phyloP scores from a whole-genome alignment of 1,140 invertebrate species.

The Arctopsyche grandis region DNA sequence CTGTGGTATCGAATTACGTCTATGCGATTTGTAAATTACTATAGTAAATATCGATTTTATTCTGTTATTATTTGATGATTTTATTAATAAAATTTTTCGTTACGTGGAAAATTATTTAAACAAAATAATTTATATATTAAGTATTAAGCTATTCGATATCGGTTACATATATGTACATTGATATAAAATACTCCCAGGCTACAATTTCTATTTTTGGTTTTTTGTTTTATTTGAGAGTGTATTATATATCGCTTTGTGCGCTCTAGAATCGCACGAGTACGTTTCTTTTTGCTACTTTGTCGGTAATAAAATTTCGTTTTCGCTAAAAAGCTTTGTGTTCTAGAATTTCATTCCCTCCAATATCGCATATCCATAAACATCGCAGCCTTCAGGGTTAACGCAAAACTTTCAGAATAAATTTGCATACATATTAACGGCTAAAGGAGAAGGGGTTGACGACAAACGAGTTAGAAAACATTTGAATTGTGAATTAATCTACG shows the following conservation, averaged over 20 bases:
- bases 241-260: background rate
- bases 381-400: conserved; percentile 2
- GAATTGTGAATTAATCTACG: background rate
- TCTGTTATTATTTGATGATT: too few species aligned
- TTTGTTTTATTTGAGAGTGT: background rate
- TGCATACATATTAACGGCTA: background rate
- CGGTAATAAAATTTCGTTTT: conserved; percentile 23
- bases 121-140: too few species aligned
- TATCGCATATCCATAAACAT: conserved; percentile 27
- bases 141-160: too few species aligned
- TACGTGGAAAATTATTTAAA: too few species aligned
- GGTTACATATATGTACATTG: too few species aligned
- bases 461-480: conserved; percentile 1
- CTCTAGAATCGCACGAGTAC: background rate
- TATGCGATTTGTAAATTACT: too few species aligned
- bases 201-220: too few species aligned
- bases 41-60: too few species aligned
- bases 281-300: background rate
- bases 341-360: conserved; percentile 18
- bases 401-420: conserved; percentile 24
- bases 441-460: background rate
- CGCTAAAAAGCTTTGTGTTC: conserved; percentile 25
- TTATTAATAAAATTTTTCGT: too few species aligned
- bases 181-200: too few species aligned
- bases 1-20: too few species aligned